These are phyloP conservation scores for Cheirogaleus medius DNA, from an alignment of 2,113 vertebrate species.

Conservation along the genomic window DNA sequence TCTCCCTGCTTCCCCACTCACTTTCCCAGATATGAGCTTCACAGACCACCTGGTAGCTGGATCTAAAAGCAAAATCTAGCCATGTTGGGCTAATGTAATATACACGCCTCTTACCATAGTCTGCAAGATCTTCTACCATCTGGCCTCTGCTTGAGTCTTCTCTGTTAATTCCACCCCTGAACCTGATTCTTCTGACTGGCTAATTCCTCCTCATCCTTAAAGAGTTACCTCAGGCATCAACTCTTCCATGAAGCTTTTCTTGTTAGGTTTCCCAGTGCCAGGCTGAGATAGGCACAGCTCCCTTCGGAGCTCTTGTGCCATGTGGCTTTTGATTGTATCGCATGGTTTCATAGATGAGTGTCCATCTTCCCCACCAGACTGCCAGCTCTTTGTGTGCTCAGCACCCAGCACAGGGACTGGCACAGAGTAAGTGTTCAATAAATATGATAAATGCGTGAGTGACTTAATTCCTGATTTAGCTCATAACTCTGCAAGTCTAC, in stretches of 20 bases:
- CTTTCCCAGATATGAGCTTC: neutral
- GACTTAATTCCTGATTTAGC: neutral
- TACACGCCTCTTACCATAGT: fast-evolving
- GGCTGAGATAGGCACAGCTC: neutral
- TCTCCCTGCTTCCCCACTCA: neutral
- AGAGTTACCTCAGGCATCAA: neutral
- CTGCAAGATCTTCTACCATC: neutral
- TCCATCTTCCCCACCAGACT: neutral
- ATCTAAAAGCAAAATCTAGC: neutral
- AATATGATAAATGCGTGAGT: neutral
- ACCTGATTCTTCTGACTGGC: neutral
- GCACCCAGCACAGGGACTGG: neutral
- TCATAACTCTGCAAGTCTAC: neutral
- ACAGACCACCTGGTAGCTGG: neutral
- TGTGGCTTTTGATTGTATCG: neutral
- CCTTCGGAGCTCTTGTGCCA: neutral
- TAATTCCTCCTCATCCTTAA: neutral
- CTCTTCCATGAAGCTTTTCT: neutral
- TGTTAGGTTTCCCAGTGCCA: neutral
- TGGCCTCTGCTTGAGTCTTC: neutral
- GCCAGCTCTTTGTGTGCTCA: neutral
- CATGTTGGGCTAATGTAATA: neutral
- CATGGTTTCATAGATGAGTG: fast-evolving
- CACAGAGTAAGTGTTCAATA: neutral
- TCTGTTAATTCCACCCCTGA: neutral